phyloP scores from a whole-genome alignment of 2,888 invertebrate species.

The Meteorus colon region DNA sequence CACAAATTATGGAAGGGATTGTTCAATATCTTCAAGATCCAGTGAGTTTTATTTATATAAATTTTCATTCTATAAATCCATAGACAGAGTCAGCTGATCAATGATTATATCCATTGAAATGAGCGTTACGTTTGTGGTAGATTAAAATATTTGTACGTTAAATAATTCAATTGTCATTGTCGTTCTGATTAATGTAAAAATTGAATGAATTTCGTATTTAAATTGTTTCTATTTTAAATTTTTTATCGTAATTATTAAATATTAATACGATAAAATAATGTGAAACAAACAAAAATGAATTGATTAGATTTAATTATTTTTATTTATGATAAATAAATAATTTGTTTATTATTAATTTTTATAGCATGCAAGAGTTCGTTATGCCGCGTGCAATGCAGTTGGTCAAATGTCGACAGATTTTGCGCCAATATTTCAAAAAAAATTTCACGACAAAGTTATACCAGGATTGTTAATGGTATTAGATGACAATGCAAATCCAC shows the following conservation, averaged over 20 bases:
- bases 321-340: neutral
- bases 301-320: too few species aligned
- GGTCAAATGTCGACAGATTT: constrained; percentile 99
- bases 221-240: constrained; percentile 53
- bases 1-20: constrained; percentile 93
- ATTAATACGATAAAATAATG: neutral
- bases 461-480: constrained; percentile 91
- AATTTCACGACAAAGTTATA: constrained; percentile 96
- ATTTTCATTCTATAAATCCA: constrained; percentile 49
- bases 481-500: constrained; percentile 92
- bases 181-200: constrained; percentile 61
- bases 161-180: constrained; percentile 48
- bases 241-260: neutral
- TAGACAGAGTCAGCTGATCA: constrained; percentile 63
- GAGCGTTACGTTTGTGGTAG: constrained; percentile 66
- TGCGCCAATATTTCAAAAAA: constrained; percentile 96
- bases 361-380: constrained; percentile 92
- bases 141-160: constrained; percentile 55
- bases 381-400: constrained; percentile 98
- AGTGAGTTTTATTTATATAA: constrained; percentile 76
- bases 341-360: constrained; percentile 47
- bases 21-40: constrained; percentile 89
- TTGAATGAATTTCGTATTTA: constrained; percentile 44
- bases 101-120: constrained; percentile 51
- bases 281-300: neutral